Conservation (phyloP, 2,797 vertebrate genomes). For the Pseudochirops cupreus region DNA sequence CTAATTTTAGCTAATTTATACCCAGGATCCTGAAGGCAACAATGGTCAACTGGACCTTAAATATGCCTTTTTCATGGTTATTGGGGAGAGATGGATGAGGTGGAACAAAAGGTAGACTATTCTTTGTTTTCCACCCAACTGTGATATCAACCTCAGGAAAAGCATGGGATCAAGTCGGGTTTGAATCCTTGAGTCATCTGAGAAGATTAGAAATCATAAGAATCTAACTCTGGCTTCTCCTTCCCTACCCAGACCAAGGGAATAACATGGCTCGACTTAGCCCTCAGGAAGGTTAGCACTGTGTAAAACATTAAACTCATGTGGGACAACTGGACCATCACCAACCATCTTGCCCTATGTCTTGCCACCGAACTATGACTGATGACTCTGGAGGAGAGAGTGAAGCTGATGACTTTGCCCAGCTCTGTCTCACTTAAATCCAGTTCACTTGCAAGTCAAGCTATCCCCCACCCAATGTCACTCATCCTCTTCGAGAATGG, state of each 20-base stretch:
- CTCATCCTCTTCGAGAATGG: not conserved
- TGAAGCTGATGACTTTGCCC: not conserved
- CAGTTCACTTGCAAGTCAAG: not conserved
- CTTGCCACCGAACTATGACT: not conserved
- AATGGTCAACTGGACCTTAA: not conserved
- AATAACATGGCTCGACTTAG: not conserved
- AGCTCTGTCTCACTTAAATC: not conserved
- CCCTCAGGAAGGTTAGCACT: not conserved
- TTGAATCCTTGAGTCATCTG: not conserved
- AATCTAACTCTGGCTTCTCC: not conserved
- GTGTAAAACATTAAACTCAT: not conserved
- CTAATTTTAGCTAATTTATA: not conserved
- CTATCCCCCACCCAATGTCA: not conserved
- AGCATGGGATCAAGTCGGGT: not conserved
- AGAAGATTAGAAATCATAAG: not conserved
- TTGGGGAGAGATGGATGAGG: not conserved
- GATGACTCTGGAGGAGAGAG: not conserved
- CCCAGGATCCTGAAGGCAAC: not conserved
- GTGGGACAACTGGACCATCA: not conserved
- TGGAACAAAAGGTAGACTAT: conserved; percentile 10
- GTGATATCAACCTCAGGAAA: not conserved
- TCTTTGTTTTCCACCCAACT: not conserved
- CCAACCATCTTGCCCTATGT: not conserved
- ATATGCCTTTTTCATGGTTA: not conserved
- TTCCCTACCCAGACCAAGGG: not conserved